These are phyloP conservation scores for Rhinogobio ventralis DNA, from an alignment of 2,797 vertebrate genomes.

Conservation along the genomic window DNA sequence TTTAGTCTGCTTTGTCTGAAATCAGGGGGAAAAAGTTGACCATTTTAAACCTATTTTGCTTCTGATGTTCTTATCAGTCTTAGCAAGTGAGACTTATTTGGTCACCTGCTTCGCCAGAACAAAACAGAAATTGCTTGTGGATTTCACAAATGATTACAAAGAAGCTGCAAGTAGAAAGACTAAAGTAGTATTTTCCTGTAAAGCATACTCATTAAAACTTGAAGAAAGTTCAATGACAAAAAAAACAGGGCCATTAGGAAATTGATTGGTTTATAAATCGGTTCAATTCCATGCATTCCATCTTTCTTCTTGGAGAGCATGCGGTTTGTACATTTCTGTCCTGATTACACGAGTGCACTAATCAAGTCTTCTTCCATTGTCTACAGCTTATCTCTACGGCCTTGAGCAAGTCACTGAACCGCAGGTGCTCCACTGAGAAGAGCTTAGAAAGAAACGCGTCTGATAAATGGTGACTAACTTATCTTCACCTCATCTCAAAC, in stretches of 20 bases:
- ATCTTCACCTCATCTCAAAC: slow-evolving; percentile 31
- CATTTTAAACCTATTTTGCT: slow-evolving; percentile 11
- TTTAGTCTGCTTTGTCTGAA: background rate
- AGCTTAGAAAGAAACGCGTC: background rate
- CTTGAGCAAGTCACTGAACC: slow-evolving; percentile 23
- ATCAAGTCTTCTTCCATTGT: background rate
- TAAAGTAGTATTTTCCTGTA: background rate
- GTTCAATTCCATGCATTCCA: background rate
- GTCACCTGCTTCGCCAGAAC: background rate
- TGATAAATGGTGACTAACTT: background rate
- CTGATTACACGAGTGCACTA: slow-evolving; percentile 10
- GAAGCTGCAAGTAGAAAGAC: background rate
- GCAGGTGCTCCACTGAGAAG: slow-evolving; percentile 24
- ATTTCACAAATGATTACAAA: background rate
- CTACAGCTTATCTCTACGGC: slow-evolving; percentile 19
- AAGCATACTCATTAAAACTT: background rate
- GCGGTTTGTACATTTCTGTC: background rate
- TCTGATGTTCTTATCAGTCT: slow-evolving; percentile 8
- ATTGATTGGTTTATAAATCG: background rate
- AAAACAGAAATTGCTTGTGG: background rate
- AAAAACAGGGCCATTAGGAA: background rate
- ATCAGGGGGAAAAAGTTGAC: background rate
- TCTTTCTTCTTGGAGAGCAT: background rate
- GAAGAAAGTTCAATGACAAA: background rate
- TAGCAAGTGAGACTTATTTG: background rate